phyloP scores from a whole-genome alignment of 1,140 invertebrate genomes.

The Habropoda laboriosa region DNA sequence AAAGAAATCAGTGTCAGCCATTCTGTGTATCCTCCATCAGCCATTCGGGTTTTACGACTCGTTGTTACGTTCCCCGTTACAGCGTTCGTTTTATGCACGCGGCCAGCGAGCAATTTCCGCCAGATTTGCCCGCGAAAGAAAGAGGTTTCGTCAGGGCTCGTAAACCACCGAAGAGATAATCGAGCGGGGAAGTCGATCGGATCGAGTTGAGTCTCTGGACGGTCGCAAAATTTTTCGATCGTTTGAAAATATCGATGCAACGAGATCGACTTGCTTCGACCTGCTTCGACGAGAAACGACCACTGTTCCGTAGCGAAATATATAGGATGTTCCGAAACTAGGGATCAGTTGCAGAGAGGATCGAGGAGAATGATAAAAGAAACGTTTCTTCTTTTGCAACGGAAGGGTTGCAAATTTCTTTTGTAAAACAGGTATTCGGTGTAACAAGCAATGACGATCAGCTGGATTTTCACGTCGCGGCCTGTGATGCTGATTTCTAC shows the following conservation, averaged over 20 bases:
- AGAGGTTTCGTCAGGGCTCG: not conserved
- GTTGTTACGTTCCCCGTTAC: not conserved
- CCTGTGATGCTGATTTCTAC: not conserved
- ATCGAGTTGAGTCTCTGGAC: not conserved
- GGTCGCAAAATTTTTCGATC: conserved; percentile 43
- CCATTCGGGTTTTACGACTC: conserved; percentile 1
- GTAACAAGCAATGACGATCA: not conserved
- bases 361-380: too few relatives aligned
- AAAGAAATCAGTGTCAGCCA: not conserved
- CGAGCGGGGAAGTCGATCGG: not conserved
- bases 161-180: not conserved
- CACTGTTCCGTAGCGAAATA: conserved; percentile 26
- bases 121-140: not conserved
- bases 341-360: too few relatives aligned
- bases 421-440: too few relatives aligned
- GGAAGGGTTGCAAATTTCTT: too few relatives aligned
- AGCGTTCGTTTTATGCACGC: conserved; percentile 6
- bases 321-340: conserved; percentile 44
- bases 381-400: too few relatives aligned
- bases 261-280: conserved; percentile 31
- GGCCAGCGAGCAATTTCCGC: not conserved
- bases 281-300: not conserved
- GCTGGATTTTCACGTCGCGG: not conserved
- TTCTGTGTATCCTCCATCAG: not conserved
- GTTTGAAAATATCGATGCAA: conserved; percentile 31